Evolutionary conservation across 2,113 vertebrate genomes (phyloP).

Genomic region (Cervus canadensis): DNA sequence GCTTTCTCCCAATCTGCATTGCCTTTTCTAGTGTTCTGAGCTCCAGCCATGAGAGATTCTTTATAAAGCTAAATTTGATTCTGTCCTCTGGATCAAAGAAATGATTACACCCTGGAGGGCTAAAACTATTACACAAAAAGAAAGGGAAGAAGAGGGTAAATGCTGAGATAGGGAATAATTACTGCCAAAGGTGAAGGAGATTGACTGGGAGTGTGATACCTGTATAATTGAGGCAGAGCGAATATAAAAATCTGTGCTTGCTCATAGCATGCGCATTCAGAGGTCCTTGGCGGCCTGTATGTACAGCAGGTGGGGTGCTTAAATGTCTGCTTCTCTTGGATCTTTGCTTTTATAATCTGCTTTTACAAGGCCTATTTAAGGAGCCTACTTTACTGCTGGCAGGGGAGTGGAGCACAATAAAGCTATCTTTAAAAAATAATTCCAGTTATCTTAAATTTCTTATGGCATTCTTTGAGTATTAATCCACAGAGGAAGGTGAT

Average conservation of each 20-base stretch:
- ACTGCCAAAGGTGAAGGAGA: constrained; percentile 52
- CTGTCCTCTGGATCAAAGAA: constrained; percentile 60
- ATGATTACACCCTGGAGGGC: constrained; percentile 51
- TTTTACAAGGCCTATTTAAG: constrained; percentile 59
- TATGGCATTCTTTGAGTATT: constrained; percentile 8
- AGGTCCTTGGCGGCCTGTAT: not conserved
- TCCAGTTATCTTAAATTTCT: constrained; percentile 46
- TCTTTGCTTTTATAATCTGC: constrained; percentile 53
- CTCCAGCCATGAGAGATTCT: not conserved
- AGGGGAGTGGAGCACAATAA: constrained; percentile 31
- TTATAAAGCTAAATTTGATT: constrained; percentile 66
- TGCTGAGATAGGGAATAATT: constrained; percentile 47
- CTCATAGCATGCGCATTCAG: not conserved
- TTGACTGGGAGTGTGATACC: constrained; percentile 23
- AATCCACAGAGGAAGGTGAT: not conserved
- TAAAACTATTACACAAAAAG: constrained; percentile 52
- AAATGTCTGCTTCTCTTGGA: constrained; percentile 21
- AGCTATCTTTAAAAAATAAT: constrained; percentile 63
- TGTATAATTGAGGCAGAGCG: constrained; percentile 14
- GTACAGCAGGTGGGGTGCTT: not conserved
- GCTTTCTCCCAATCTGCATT: not conserved
- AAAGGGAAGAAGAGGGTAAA: constrained; percentile 50
- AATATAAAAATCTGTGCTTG: constrained; percentile 23
- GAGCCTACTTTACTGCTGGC: constrained; percentile 29
- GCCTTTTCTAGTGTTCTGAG: not conserved